Conservation (phyloP, 2,113 vertebrate genomes). For the Gorsachius goisagi region DNA sequence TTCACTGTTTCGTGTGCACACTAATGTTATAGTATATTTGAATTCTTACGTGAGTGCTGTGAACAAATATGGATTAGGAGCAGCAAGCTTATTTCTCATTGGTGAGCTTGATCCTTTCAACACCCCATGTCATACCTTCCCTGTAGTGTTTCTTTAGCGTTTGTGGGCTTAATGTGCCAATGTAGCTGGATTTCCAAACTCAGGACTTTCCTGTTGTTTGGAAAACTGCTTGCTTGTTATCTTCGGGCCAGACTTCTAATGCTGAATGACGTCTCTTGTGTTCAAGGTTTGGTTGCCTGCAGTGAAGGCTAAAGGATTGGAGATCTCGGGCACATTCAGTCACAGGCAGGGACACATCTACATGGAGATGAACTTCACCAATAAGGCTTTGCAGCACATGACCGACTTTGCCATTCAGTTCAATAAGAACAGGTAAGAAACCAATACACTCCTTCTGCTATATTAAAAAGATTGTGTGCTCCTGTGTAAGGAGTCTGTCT, state of each 20-base stretch:
- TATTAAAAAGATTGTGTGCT: neutral
- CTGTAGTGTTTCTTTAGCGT: neutral
- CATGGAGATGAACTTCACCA: conserved; percentile 98
- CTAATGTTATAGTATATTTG: neutral
- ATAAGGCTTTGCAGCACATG: conserved; percentile 99
- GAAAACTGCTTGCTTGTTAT: neutral
- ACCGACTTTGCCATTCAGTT: conserved; percentile 98
- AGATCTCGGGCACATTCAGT: conserved; percentile 95
- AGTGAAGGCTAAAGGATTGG: conserved; percentile 96
- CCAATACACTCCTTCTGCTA: accelerated
- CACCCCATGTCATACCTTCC: neutral
- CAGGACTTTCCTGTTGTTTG: neutral
- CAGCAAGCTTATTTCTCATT: neutral
- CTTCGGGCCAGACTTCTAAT: neutral
- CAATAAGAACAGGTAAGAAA: conserved; percentile 96
- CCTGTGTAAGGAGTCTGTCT: neutral
- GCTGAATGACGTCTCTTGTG: neutral
- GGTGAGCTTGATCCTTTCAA: neutral
- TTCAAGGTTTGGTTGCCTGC: conserved; percentile 95
- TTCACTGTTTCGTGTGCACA: neutral
- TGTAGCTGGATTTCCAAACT: neutral
- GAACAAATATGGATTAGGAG: neutral
- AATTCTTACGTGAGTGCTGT: neutral
- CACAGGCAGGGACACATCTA: conserved; percentile 97
- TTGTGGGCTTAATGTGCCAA: neutral